phyloP scores from a whole-genome alignment of 2,888 invertebrate species.

The Drosophila nr. fundita region DNA sequence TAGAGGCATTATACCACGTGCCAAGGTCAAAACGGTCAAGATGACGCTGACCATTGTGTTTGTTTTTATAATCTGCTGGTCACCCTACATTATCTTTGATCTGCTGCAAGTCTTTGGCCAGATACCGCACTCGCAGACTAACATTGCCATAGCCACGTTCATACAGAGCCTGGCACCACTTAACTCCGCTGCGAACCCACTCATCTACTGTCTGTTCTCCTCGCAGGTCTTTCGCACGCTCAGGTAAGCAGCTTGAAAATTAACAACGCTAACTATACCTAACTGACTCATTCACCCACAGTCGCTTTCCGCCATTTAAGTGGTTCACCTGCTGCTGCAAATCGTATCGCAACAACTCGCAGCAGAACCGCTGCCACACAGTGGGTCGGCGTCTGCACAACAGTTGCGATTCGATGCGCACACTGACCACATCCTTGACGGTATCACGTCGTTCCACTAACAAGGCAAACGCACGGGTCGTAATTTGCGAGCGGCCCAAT shows the following conservation, averaged over 20 bases:
- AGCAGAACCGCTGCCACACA: slow-evolving; percentile 82
- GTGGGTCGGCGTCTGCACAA: slow-evolving; percentile 84
- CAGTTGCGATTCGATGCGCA: slow-evolving; percentile 85
- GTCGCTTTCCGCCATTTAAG: slow-evolving; percentile 88
- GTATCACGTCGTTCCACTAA: slow-evolving; percentile 84
- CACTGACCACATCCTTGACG: slow-evolving; percentile 84
- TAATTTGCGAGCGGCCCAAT: slow-evolving; percentile 83
- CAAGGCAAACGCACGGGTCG: slow-evolving; percentile 80
- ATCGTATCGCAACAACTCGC: slow-evolving; percentile 80
- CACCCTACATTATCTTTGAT: slow-evolving; percentile 97
- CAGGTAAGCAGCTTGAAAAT: slow-evolving; percentile 87
- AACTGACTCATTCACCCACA: slow-evolving; percentile 32
- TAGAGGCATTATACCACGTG: slow-evolving; percentile 96
- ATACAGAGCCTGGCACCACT: slow-evolving; percentile 96
- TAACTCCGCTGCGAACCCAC: slow-evolving; percentile 97
- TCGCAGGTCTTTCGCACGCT: slow-evolving; percentile 93
- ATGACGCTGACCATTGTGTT: slow-evolving; percentile 99
- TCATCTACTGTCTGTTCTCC: slow-evolving; percentile 97
- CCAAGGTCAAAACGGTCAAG: slow-evolving; percentile 98
- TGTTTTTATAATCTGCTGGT: slow-evolving; percentile 97
- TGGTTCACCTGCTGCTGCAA: slow-evolving; percentile 88
- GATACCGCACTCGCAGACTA: slow-evolving; percentile 91
- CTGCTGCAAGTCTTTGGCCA: slow-evolving; percentile 94
- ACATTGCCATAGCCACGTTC: slow-evolving; percentile 94
- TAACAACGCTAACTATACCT: not conserved